Percentiles rank a stretch among this genome's conserved stretches.
Evolutionary conservation across 1,140 invertebrate genomes (phyloP).

Genomic region (Temnothorax longispinosus): DNA sequence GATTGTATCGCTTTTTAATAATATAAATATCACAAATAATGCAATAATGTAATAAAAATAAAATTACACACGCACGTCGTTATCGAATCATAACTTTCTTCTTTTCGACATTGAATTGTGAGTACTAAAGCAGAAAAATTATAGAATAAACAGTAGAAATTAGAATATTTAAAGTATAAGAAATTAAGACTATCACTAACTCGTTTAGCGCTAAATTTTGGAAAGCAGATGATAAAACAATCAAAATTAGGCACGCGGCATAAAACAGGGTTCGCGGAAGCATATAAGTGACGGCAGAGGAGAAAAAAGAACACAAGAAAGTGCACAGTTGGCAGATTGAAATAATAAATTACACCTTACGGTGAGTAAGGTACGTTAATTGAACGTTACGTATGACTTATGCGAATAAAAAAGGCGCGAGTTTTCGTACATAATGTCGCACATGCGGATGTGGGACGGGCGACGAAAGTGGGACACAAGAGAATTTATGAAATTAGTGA

Average conservation of each 20-base stretch:
- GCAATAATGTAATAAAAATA: background rate
- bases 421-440: background rate
- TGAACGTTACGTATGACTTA: background rate
- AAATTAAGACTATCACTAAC: too few relatives aligned
- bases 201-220: too few relatives aligned
- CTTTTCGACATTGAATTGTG: background rate
- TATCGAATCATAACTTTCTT: background rate
- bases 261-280: too few relatives aligned
- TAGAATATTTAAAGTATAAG: too few relatives aligned
- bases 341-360: background rate
- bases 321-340: background rate
- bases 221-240: too few relatives aligned
- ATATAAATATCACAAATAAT: background rate
- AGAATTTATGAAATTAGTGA: conserved; percentile 38
- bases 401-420: background rate
- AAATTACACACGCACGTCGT: background rate
- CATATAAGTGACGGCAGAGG: background rate
- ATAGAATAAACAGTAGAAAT: too few relatives aligned
- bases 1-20: background rate
- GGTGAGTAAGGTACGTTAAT: background rate
- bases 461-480: conserved; percentile 41
- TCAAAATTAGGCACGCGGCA: too few relatives aligned
- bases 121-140: background rate
- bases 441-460: background rate
- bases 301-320: background rate